Base-by-base conservation (phyloP, 2,888 invertebrate species). In the Andrena bucephala region DNA sequence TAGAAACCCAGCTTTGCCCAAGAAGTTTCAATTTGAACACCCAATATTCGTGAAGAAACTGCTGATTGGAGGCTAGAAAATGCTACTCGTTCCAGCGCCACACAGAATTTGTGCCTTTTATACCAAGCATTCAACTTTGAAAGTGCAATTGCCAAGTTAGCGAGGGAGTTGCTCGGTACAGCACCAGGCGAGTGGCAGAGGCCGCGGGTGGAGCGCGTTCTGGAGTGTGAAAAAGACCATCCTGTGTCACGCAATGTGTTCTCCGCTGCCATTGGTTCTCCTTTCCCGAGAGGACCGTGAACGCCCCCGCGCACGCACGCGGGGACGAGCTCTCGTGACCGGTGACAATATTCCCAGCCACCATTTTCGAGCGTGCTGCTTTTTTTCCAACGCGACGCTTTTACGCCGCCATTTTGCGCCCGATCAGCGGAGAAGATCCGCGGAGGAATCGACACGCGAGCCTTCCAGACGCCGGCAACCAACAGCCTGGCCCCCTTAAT, bases 301-400 rank as follows among this genome's bases (percentile, higher is more conserved):
- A 92, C 92, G 92, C 92, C 92, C 92, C 89, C 92, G 92, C 90
- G 87, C 91, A 92, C 92, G 92, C 92, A 92, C 87, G 72, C 85
- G 54, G 77, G 42, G 80, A 80, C 85, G 80, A 77, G 86, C 70
- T 86, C 86, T 84, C 85, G 89, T 89, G 90, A 91, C 88, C 87
- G 84, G 77, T 87, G 88, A 91, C 90, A 89, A 91, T 92, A 91
- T 91, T 90, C 88, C 73, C 88, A 81, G 81, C 87, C 87, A 87
- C 87, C 88, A 87, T 89, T 89, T 84, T 87, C 85, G 77, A 73
- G 77, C 70, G 57, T 67, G 67, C 67, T n/a, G 54, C 67, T 66
- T 71, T 69, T 67, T 75, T 73, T 66, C 3, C 65, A 52, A 69
- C 27, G 50, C 67, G 65, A 72, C 72, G 83, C 68, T 78, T 76